Evolutionary conservation across 2,113 vertebrate genomes (phyloP).

Genomic region (Pedetes capensis): DNA sequence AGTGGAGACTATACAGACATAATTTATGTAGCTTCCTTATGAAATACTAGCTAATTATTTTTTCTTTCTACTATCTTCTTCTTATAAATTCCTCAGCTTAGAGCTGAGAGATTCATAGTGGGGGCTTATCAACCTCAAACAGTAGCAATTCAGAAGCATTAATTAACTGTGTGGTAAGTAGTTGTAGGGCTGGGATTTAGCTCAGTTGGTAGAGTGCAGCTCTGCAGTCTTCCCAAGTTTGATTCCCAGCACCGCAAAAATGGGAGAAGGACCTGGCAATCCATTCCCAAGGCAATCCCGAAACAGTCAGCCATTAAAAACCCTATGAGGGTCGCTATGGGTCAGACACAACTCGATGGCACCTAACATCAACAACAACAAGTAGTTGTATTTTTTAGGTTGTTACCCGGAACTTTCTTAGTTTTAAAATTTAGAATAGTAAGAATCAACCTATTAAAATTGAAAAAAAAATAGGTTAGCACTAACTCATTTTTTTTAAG

Average conservation of each 20-base stretch:
- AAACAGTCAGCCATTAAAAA: too few relatives aligned
- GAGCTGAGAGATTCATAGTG: constrained; percentile 23
- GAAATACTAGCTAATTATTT: constrained; percentile 52
- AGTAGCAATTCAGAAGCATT: constrained; percentile 25
- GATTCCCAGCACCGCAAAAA: too few relatives aligned
- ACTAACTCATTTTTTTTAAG: neutral
- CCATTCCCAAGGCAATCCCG: too few relatives aligned
- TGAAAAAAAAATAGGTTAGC: neutral
- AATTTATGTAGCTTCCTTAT: neutral
- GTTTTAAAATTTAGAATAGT: constrained; percentile 26
- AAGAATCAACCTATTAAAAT: neutral
- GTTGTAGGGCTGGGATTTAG: too few relatives aligned
- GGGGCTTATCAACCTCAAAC: constrained; percentile 43
- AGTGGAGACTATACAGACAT: neutral
- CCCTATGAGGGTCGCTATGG: too few relatives aligned
- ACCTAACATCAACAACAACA: too few relatives aligned
- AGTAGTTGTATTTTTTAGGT: constrained; percentile 28
- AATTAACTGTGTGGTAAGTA: constrained; percentile 38
- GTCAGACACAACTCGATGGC: too few relatives aligned
- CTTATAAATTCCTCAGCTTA: constrained; percentile 7
- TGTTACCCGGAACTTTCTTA: neutral
- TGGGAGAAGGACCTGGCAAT: too few relatives aligned
- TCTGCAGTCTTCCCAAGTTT: too few relatives aligned
- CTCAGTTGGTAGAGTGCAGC: too few relatives aligned
- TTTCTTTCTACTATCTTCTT: constrained; percentile 42